Conservation (phyloP, 2,888 invertebrate species). For the Epirrita christyi region DNA sequence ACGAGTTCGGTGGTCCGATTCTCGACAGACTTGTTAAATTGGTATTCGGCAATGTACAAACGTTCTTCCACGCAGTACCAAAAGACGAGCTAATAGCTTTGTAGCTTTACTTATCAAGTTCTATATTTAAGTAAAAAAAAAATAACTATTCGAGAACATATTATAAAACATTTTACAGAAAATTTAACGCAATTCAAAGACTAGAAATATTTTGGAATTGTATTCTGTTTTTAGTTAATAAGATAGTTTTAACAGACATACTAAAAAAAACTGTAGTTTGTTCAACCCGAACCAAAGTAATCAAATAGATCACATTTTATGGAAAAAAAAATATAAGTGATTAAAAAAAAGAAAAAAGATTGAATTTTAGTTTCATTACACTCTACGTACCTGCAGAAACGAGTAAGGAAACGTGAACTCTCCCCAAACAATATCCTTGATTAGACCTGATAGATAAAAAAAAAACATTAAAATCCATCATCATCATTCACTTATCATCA, state of each 20-base stretch:
- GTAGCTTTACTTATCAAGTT: background rate
- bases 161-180: background rate
- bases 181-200: too few relatives aligned
- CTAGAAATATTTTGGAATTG: too few relatives aligned
- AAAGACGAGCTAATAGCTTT: constrained; percentile 59
- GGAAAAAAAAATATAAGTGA: background rate
- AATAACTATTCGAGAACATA: background rate
- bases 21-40: constrained; percentile 50
- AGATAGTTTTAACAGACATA: too few relatives aligned
- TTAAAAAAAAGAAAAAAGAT: background rate
- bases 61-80: constrained; percentile 59
- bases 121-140: too few relatives aligned
- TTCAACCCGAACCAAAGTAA: background rate
- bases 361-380: constrained; percentile 5
- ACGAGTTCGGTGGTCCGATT: constrained; percentile 67
- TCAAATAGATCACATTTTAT: background rate
- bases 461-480: background rate
- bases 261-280: background rate
- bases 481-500: too few relatives aligned
- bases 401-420: constrained; percentile 77
- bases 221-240: too few relatives aligned
- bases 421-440: constrained; percentile 77
- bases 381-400: constrained; percentile 69
- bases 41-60: constrained; percentile 46
- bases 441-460: constrained; percentile 60